Percentiles rank a stretch among this genome's conserved stretches.
Conservation (phyloP, 2,888 invertebrate genomes). For the Aplocera efformata region DNA sequence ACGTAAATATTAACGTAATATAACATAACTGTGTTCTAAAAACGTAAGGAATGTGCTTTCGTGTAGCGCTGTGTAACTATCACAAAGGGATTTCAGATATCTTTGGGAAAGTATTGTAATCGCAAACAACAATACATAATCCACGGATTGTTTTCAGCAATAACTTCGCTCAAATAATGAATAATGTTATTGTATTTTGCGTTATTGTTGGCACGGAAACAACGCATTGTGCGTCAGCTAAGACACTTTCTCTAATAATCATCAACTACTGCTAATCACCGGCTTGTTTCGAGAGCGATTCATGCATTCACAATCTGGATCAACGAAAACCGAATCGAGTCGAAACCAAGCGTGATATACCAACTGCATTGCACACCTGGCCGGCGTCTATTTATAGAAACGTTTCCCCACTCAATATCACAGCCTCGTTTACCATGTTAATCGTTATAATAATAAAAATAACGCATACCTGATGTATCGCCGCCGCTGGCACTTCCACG, state of each 20-base stretch:
- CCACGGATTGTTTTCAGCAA: too few relatives aligned
- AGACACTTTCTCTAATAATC: conserved; percentile 19
- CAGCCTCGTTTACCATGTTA: conserved; percentile 21
- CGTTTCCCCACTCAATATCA: conserved; percentile 18
- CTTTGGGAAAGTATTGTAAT: too few relatives aligned
- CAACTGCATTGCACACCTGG: conserved; percentile 53
- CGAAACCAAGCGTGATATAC: conserved; percentile 37
- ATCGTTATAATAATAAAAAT: conserved; percentile 21
- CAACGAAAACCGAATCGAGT: conserved; percentile 31
- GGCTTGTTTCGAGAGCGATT: background rate
- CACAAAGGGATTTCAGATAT: too few relatives aligned
- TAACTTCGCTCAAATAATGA: too few relatives aligned
- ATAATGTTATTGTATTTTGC: too few relatives aligned
- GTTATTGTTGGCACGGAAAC: too few relatives aligned
- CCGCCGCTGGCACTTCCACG: conserved; percentile 19
- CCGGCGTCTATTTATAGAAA: conserved; percentile 43
- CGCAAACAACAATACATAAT: too few relatives aligned
- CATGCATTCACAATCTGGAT: conserved; percentile 11
- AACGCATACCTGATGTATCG: conserved; percentile 22
- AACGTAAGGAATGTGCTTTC: too few relatives aligned
- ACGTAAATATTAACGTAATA: too few relatives aligned
- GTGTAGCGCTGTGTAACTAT: too few relatives aligned
- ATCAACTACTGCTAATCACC: conserved; percentile 1
- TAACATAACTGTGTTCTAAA: too few relatives aligned
- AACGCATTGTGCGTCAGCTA: conserved; percentile 15